Evolutionary conservation across 1,140 invertebrate species (phyloP), one percentile per base, ranked within the genome.

Genomic region (Lepidurus packardi): DNA sequence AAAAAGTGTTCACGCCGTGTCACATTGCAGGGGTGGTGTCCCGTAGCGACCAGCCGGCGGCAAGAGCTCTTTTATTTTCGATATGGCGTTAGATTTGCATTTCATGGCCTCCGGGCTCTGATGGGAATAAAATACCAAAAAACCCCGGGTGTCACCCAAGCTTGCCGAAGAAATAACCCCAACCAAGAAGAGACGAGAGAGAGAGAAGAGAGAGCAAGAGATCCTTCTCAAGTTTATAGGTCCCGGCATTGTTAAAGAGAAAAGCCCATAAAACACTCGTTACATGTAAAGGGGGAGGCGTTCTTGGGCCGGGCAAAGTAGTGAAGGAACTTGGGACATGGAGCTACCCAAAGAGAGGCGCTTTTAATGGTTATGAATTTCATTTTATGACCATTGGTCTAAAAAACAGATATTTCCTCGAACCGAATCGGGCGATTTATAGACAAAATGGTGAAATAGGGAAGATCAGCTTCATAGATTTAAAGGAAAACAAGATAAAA

Each of bases 301-400:
- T 65, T 65, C 16, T 65, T n/a, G 53, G 53, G 53, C 53, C n/a
- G 16, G 53, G 16, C 53, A 13, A 4, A 65, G 53, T 65, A 65
- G 9, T 13, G 53, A 21, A 65, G 16, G 53, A 16, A 65, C 53
- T 65, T 65, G n/a, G 53, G 53, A 9, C 16, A 47, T 21, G 21
- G 9, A 65, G 53, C 13, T 21, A n/a, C 53, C n/a, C 21, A 1
- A 7, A 3, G 21, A 21, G 13, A 65, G 53, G 21, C 53, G 53
- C 53, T 21, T 65, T 65, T 65, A 65, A 65, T 65, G 13, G 53
- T 8, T n/a, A 65, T 65, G 53, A 65, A 65, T 65, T 65, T 65
- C 9, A 7, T 65, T 65, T 65, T 65, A 65, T 9, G 9, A 7
- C 16, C 8, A 65, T 65, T 21, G 53, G 21, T 21, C 16, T 16